phyloP scores from a whole-genome alignment of 2,888 invertebrate species.

The Drosophila paucipuncta region DNA sequence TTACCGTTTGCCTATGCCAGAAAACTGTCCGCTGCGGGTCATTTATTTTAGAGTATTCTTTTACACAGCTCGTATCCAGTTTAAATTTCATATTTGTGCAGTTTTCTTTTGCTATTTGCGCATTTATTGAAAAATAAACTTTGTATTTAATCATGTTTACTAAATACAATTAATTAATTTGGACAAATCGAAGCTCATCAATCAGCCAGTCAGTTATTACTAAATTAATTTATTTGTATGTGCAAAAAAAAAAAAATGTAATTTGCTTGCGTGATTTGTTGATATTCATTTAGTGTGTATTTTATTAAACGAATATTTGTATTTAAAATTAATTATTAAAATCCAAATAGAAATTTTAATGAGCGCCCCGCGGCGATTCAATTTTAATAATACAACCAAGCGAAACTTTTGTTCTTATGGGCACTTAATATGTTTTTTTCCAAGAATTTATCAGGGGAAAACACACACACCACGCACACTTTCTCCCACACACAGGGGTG shows the following conservation, averaged over 20 bases:
- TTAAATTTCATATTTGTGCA: slow-evolving; percentile 19
- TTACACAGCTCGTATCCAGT: slow-evolving; percentile 14
- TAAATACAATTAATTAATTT: not conserved
- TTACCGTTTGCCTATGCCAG: slow-evolving; percentile 57
- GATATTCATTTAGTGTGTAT: not conserved
- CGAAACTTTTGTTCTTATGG: slow-evolving; percentile 10
- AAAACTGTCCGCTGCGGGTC: slow-evolving; percentile 65
- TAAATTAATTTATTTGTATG: not conserved
- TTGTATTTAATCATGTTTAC: not conserved
- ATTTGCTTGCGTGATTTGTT: not conserved
- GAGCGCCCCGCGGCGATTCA: slow-evolving; percentile 1
- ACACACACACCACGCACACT: not conserved
- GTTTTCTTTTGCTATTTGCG: not conserved
- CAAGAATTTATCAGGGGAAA: not conserved
- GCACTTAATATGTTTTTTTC: slow-evolving; percentile 3
- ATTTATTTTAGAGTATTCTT: slow-evolving; percentile 59
- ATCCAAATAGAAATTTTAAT: slow-evolving; percentile 36
- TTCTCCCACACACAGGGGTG: not conserved
- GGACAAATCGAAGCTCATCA: not conserved
- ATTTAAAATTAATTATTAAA: slow-evolving; percentile 54
- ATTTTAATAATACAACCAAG: slow-evolving; percentile 10
- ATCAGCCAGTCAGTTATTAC: not conserved
- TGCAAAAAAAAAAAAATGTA: not conserved
- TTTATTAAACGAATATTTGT: slow-evolving; percentile 16
- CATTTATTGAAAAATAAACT: not conserved